These are phyloP conservation scores for Macrotus californicus DNA, from an alignment of 2,113 vertebrate species.

Conservation along the genomic window DNA sequence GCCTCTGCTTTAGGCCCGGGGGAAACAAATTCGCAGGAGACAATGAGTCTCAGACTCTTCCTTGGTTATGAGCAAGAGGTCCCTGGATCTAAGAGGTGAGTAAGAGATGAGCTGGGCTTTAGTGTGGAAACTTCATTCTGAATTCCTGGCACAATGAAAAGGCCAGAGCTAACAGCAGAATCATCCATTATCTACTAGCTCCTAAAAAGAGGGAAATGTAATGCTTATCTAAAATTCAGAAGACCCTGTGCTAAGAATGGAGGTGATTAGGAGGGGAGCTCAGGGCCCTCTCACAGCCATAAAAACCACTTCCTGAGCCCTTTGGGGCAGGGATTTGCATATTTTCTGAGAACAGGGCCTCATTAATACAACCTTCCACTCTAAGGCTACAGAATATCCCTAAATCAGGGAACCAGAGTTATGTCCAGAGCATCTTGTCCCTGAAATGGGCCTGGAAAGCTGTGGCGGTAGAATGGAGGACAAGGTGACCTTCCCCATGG, in stretches of 20 bases:
- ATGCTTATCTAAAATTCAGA: not conserved
- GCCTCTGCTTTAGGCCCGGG: not conserved
- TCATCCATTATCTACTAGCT: not conserved
- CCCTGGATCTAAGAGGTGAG: not conserved
- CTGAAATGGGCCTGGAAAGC: not conserved
- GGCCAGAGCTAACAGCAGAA: not conserved
- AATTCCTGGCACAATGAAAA: not conserved
- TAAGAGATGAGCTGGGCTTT: not conserved
- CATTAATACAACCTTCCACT: not conserved
- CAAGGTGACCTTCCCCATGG: not conserved
- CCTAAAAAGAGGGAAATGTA: not conserved
- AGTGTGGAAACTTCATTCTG: not conserved
- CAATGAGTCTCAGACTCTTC: not conserved
- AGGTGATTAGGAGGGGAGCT: not conserved
- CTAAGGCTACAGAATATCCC: not conserved
- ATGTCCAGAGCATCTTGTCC: not conserved
- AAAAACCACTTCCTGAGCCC: not conserved
- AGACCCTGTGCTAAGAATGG: not conserved
- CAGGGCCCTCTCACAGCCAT: not conserved
- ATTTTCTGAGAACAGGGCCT: not conserved
- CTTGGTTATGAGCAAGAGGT: not conserved
- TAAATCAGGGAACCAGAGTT: not conserved
- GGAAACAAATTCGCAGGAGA: not conserved
- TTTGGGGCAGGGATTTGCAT: not conserved
- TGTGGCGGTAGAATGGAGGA: not conserved